Evolutionary conservation across 1,140 invertebrate genomes (phyloP).

Genomic region (Armadillidium nasatum): DNA sequence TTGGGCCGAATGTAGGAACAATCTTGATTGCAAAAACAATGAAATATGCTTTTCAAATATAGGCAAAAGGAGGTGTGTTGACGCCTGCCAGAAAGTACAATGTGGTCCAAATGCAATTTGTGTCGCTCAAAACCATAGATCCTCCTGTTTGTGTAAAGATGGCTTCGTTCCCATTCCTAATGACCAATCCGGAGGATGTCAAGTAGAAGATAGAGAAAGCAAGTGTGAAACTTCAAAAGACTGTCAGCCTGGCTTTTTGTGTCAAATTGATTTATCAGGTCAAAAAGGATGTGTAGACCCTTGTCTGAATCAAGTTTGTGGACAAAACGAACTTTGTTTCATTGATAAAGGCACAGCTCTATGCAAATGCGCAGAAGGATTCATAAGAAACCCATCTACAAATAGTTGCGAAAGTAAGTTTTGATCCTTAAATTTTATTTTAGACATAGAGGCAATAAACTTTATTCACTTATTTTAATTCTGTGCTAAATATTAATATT

Average conservation of each 20-base stretch:
- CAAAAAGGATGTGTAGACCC: conserved; percentile 65
- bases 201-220: conserved; percentile 56
- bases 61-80: conserved; percentile 71
- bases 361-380: conserved; percentile 70
- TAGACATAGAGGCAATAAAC: too few species aligned
- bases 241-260: conserved; percentile 60
- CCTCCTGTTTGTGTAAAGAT: conserved; percentile 75
- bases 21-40: conserved; percentile 69
- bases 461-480: too few species aligned
- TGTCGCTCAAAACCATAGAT: conserved; percentile 71
- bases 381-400: conserved; percentile 72
- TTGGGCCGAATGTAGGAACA: conserved; percentile 65
- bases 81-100: conserved; percentile 77
- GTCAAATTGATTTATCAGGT: conserved; percentile 54
- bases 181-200: conserved; percentile 69
- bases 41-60: conserved; percentile 71
- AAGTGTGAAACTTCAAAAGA: conserved; percentile 66
- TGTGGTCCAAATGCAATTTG: conserved; percentile 86
- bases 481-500: too few species aligned
- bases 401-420: conserved; percentile 67
- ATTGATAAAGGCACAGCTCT: conserved; percentile 62
- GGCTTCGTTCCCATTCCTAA: conserved; percentile 73
- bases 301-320: conserved; percentile 71
- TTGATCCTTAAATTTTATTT: background rate
- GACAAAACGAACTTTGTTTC: conserved; percentile 71